A percentile compares a stretch with the other conserved stretches of the same genome.
Conservation (phyloP, 2,888 invertebrate genomes). For the Cyclophora punctaria region DNA sequence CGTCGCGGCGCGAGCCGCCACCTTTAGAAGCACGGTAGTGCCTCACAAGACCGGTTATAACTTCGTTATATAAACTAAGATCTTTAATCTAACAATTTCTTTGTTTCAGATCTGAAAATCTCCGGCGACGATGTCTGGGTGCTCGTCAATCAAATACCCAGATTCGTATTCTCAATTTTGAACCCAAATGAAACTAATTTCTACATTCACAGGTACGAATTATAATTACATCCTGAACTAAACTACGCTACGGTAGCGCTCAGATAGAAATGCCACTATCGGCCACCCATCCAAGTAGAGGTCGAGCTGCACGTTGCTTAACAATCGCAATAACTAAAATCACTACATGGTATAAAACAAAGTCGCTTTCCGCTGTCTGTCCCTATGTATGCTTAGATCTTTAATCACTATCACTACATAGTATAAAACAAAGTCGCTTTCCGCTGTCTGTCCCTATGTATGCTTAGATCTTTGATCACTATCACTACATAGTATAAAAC, state of each 20-base stretch:
- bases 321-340: too few relatives aligned
- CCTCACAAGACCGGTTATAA: not conserved
- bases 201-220: slow-evolving; percentile 64
- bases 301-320: too few relatives aligned
- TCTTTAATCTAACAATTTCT: not conserved
- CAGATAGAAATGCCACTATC: too few relatives aligned
- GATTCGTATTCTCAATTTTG: slow-evolving; percentile 76
- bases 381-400: not conserved
- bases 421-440: not conserved
- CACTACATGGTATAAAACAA: too few relatives aligned
- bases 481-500: too few relatives aligned
- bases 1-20: too few relatives aligned
- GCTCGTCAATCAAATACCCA: slow-evolving; percentile 79
- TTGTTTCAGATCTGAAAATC: slow-evolving; percentile 61
- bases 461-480: not conserved
- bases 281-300: too few relatives aligned
- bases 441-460: not conserved
- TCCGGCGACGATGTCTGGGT: slow-evolving; percentile 77
- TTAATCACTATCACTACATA: not conserved
- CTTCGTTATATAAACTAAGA: not conserved
- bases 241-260: too few relatives aligned
- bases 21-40: too few relatives aligned
- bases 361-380: too few relatives aligned
- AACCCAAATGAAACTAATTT: slow-evolving; percentile 76
- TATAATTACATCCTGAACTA: not conserved